Base-by-base conservation (phyloP, 2,888 invertebrate genomes). In the Scaptodrosophila latifasciaeformis region DNA sequence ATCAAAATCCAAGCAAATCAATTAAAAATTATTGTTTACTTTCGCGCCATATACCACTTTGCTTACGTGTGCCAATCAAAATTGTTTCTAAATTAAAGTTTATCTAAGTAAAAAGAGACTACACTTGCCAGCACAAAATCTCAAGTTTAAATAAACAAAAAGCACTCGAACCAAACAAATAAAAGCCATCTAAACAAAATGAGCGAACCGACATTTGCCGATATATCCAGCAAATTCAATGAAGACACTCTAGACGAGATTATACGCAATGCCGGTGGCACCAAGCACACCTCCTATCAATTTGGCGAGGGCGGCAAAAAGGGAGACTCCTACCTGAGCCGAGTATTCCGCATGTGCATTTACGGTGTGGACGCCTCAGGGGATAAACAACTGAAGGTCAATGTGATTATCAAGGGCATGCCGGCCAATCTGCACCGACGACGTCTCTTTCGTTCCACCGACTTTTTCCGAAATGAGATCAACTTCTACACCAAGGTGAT, bases 401-500 rank as follows among this genome's bases (percentile, higher is more conserved):
- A 89, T 72, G 83, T 91, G 0, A 86, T 93, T 10, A 87, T 91
- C 0, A 93, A 93, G 82, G 88, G 88, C n/a, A 88, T 93, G 64
- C 93, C 92, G 0, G 88, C 88, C 47, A 92, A 90, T 70, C 56
- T 89, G 1, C 90, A 89, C 0, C 85, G 92, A 21, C 88, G 90
- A 0, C 89, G 90, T 21, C 90, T 92, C 0, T 93, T 89, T 67
- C 88, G 90, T 52, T 91, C 90, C 31, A 76, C 87, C 2, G 91
- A 91, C 43, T 93, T 92, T 81, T 93, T 93, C 71, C 86, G 87
- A 58, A 93, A 92, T 75, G 93, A 93, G 84, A 90, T 91, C 0
- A 85, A 86, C 47, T 92, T 93, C 80, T 93, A 93, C 81, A 85
- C 68, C 0, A 83, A 82, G 43, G 70, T 86, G 2, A 54, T 86